Percentiles rank a stretch among this genome's conserved stretches.
Conservation (phyloP, 64 coral and sea anemone genomes). For the Montipora capricornis region DNA sequence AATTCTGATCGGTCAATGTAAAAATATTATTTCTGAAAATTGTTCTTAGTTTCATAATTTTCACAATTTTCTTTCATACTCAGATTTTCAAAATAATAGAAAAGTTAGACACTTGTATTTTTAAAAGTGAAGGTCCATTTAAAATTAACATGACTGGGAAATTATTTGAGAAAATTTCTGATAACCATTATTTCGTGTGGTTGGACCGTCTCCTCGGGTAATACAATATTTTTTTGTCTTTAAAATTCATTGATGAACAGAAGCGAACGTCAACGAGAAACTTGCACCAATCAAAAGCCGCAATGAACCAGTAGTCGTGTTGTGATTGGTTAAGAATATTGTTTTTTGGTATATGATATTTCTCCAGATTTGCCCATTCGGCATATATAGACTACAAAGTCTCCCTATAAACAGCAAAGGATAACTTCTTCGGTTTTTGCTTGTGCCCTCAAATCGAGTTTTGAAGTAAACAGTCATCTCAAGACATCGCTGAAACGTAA, state of each 20-base stretch:
- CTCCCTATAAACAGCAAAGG: conserved; percentile 45
- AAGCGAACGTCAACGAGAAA: conserved; percentile 79
- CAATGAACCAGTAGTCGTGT: conserved; percentile 48
- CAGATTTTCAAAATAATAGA: conserved; percentile 3
- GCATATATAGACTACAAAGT: conserved; percentile 91
- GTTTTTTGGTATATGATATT: conserved; percentile 96
- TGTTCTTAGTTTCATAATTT: background rate
- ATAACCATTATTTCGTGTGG: conserved; percentile 71
- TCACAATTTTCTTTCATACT: conserved; percentile 21
- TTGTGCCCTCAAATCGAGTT: conserved; percentile 2
- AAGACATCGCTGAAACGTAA: conserved; percentile 13
- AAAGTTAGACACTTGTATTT: conserved; percentile 8
- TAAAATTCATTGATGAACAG: conserved; percentile 90
- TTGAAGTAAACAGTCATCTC: background rate
- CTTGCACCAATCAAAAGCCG: conserved; percentile 76
- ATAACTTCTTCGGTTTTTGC: conserved; percentile 56
- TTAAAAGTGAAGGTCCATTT: conserved; percentile 52
- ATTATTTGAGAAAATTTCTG: conserved; percentile 73
- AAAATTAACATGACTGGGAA: conserved; percentile 32
- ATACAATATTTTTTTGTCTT: conserved; percentile 74
- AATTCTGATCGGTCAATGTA: background rate
- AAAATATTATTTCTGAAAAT: background rate
- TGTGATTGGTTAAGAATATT: conserved; percentile 84
- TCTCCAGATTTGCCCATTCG: conserved; percentile 92
- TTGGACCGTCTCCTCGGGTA: conserved; percentile 37